These are phyloP conservation scores for Caenorhabditis sp. DNA, from an alignment of 2,888 invertebrate species.

Conservation along the genomic window DNA sequence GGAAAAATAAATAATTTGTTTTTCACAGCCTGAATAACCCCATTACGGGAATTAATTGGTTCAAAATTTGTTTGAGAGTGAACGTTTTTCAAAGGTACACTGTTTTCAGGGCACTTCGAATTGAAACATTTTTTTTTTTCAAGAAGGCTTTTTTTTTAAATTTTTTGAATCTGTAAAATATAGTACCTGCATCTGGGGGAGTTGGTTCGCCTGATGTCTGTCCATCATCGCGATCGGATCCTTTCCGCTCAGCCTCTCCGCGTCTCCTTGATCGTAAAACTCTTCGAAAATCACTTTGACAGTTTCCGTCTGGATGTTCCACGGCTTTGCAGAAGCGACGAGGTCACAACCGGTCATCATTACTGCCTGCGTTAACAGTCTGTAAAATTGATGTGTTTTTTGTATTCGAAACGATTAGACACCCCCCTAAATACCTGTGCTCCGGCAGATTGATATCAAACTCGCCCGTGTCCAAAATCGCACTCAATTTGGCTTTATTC, in stretches of 20 bases:
- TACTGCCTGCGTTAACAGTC: slow-evolving; percentile 85
- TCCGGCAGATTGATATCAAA: slow-evolving; percentile 85
- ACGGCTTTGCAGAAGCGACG: slow-evolving; percentile 89
- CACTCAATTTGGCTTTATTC: slow-evolving; percentile 82
- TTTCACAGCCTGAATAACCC: too few relatives aligned
- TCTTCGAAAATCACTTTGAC: slow-evolving; percentile 89
- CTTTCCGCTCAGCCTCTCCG: slow-evolving; percentile 84
- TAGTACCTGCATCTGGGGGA: slow-evolving; percentile 86
- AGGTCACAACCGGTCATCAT: slow-evolving; percentile 90
- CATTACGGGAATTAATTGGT: too few relatives aligned
- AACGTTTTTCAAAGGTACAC: too few relatives aligned
- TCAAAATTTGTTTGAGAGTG: too few relatives aligned
- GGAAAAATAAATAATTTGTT: too few relatives aligned
- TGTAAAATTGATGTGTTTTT: slow-evolving; percentile 65
- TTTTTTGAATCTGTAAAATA: too few relatives aligned
- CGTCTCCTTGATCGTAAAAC: slow-evolving; percentile 88
- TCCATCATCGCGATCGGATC: slow-evolving; percentile 89
- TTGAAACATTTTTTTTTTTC: too few relatives aligned
- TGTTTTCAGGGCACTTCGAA: too few relatives aligned
- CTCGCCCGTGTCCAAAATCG: slow-evolving; percentile 68
- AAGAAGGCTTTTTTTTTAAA: too few relatives aligned
- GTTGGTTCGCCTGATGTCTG: slow-evolving; percentile 85
- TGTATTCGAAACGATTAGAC: too few relatives aligned
- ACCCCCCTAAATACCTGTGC: slow-evolving; percentile 82
- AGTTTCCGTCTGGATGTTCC: slow-evolving; percentile 88